Evolutionary conservation across 2,113 vertebrate genomes (phyloP), one percentile per base, ranked within the genome.

Genomic region (Thomomys bottae): DNA sequence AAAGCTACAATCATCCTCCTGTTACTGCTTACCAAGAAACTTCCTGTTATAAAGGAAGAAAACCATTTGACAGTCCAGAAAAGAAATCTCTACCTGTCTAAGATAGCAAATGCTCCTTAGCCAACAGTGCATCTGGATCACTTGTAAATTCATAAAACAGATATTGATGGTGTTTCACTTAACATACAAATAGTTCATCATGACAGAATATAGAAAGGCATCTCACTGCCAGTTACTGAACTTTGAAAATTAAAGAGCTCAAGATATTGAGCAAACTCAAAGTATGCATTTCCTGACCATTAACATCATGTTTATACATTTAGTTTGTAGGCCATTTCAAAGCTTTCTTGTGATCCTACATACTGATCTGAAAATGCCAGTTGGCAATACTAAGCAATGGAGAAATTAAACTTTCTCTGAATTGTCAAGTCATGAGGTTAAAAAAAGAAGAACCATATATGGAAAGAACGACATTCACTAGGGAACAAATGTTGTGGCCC

Each of bases 401-500:
- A 54, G 59, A 89, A 90, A 82, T 87, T 78, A 92, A 78, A 64
- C 88, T 92, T 86, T 78, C 63, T 90, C 26, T 66, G 49, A 90
- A 54, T 79, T 93, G 86, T 71, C 83, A 36, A 94, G 64, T 24
- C 4, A 84, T 0, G 0, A 85, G 30, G 78, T 14, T 28, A 89
- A 38, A 92, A 93, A 18, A 26, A 90, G 36, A 92, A 94, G 78
- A 89, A 59, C 30, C n/a, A n/a, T 89, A 40, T 77, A 21, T 86
- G 70, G 94, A 90, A 95, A 89, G 64, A 89, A 87, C 82, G 91
- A 66, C 59, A 96, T 88, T 97, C 92, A 86, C 42, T 84, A 40
- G 59, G 45, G 88, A 79, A 89, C 49, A 96, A 96, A 96, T 96
- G 92, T 90, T 94, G 95, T 72, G 88, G 71, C 77, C 40, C 91